A percentile compares a stretch with the other conserved stretches of the same genome.
phyloP scores from a whole-genome alignment of 2,113 vertebrate genomes.

The Synchiropus splendidus region DNA sequence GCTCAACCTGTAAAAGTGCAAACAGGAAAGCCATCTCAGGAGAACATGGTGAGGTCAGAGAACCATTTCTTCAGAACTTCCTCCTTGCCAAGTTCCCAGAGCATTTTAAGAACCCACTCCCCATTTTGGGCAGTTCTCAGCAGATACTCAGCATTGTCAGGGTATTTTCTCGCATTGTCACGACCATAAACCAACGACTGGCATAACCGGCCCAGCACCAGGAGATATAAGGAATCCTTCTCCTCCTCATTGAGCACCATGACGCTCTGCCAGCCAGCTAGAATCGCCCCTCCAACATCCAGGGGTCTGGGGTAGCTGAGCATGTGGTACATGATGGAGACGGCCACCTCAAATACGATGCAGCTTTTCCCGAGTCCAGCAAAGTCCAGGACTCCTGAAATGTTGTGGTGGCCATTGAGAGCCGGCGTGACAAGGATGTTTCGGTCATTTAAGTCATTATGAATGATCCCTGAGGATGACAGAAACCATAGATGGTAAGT shows the following conservation, averaged over 20 bases:
- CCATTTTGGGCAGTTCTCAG: constrained; percentile 63
- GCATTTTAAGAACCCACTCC: constrained; percentile 43
- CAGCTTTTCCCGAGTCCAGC: constrained; percentile 67
- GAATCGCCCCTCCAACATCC: constrained; percentile 62
- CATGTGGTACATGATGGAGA: constrained; percentile 78
- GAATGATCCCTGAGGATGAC: constrained; percentile 70
- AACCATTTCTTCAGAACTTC: constrained; percentile 69
- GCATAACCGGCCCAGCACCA: constrained; percentile 70
- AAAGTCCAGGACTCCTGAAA: constrained; percentile 80
- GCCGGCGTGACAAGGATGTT: constrained; percentile 67
- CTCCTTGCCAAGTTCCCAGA: constrained; percentile 66
- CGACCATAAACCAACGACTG: constrained; percentile 71
- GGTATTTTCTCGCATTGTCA: constrained; percentile 51
- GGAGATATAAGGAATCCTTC: constrained; percentile 56
- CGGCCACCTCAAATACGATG: constrained; percentile 71
- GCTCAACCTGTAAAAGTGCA: no score
- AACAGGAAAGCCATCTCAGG: no score
- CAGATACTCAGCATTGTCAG: constrained; percentile 72
- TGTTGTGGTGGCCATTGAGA: constrained; percentile 24
- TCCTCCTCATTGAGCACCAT: constrained; percentile 60
- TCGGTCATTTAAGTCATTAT: constrained; percentile 74
- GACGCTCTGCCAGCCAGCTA: constrained; percentile 77
- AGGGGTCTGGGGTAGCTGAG: constrained; percentile 66
- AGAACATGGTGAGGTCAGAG: constrained; percentile 6
- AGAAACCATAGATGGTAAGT: not conserved